These are phyloP conservation scores for Ceriagrion tenellum DNA, from an alignment of 2,888 invertebrate species.

Conservation along the genomic window DNA sequence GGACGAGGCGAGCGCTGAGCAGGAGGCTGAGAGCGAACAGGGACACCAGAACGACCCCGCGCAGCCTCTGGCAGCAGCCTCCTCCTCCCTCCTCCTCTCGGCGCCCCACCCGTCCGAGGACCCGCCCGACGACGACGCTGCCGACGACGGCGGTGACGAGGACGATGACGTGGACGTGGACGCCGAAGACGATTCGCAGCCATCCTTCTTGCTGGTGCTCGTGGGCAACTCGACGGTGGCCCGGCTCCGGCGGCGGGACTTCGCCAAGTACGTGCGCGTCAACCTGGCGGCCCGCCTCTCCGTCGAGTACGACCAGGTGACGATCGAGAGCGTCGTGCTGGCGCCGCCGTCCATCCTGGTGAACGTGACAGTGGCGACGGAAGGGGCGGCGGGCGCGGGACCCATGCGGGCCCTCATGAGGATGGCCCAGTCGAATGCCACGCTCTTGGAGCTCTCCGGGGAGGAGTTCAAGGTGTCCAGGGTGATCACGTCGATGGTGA, in stretches of 20 bases:
- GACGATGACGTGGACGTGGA: background rate
- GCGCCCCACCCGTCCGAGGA: slow-evolving; percentile 68
- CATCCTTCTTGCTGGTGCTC: slow-evolving; percentile 74
- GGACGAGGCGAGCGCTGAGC: slow-evolving; percentile 74
- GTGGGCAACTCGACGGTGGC: slow-evolving; percentile 75
- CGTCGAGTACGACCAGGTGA: slow-evolving; percentile 75
- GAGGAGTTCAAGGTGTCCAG: slow-evolving; percentile 73
- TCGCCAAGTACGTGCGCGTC: slow-evolving; percentile 75
- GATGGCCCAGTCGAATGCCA: slow-evolving; percentile 74
- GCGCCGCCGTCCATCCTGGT: slow-evolving; percentile 74
- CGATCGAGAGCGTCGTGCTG: slow-evolving; percentile 74
- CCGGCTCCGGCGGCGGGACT: slow-evolving; percentile 74
- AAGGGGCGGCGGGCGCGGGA: slow-evolving; percentile 71
- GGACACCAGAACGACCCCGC: slow-evolving; percentile 69
- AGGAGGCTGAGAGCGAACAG: slow-evolving; percentile 72
- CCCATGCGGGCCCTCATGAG: slow-evolving; percentile 71
- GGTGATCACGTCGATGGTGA: slow-evolving; percentile 51
- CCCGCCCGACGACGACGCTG: slow-evolving; percentile 47
- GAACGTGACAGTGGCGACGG: slow-evolving; percentile 74
- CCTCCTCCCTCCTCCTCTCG: slow-evolving; percentile 73
- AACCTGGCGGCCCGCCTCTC: slow-evolving; percentile 75
- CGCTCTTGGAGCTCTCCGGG: slow-evolving; percentile 75
- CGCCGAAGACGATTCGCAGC: background rate
- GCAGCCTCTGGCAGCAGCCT: slow-evolving; percentile 68
- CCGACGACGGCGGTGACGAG: too few species aligned